Conservation (phyloP, 2,888 invertebrate species). For the Teinopalpus imperialis region DNA sequence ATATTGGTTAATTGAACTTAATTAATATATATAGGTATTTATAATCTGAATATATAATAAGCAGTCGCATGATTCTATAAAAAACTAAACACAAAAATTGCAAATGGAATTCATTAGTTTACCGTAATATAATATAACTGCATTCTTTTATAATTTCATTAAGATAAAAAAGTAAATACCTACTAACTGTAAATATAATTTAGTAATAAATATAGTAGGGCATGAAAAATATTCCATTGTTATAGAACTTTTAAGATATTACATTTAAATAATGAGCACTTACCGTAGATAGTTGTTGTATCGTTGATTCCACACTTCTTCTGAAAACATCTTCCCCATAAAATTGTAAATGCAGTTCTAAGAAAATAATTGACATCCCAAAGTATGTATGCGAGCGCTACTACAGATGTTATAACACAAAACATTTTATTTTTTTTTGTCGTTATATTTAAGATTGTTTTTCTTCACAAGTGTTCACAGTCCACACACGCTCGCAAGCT, state of each 20-base stretch:
- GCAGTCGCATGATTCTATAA: too few species aligned
- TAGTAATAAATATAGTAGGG: too few species aligned
- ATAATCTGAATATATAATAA: too few species aligned
- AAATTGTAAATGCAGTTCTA: slow-evolving; percentile 86
- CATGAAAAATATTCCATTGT: too few species aligned
- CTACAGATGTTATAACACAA: slow-evolving; percentile 54
- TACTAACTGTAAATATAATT: too few species aligned
- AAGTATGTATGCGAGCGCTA: slow-evolving; percentile 84
- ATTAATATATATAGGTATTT: too few species aligned
- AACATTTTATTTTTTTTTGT: slow-evolving; percentile 48
- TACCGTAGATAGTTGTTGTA: slow-evolving; percentile 88
- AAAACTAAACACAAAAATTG: too few species aligned
- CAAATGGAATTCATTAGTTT: slow-evolving; percentile 2
- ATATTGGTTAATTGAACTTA: too few species aligned
- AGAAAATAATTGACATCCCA: slow-evolving; percentile 92
- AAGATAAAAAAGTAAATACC: too few species aligned
- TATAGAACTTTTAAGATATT: too few species aligned
- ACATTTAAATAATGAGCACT: slow-evolving; percentile 47
- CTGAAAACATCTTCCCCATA: slow-evolving; percentile 85
- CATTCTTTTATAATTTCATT: too few species aligned
- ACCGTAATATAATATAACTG: too few species aligned
- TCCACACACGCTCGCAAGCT: slow-evolving; percentile 16
- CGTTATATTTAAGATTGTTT: not conserved
- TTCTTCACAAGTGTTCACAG: not conserved
- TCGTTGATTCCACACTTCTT: slow-evolving; percentile 87